phyloP scores from a whole-genome alignment of 2,888 invertebrate species.

The Calameuta pallipes region DNA sequence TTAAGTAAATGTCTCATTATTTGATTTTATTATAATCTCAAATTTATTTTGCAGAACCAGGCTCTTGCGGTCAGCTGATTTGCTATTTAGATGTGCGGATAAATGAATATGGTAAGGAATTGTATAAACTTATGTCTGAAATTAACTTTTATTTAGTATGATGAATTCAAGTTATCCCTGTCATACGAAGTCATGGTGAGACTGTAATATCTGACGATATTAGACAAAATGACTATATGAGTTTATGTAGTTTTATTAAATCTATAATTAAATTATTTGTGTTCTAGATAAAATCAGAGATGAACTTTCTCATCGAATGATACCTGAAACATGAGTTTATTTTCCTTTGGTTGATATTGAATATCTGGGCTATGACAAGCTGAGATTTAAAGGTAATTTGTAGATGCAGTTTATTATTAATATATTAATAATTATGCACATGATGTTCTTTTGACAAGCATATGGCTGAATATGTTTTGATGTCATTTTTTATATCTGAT shows the following conservation, averaged over 20 bases:
- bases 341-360: neutral
- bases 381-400: neutral
- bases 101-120: neutral
- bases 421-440: constrained; percentile 6
- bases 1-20: no score
- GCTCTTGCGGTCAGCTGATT: no score
- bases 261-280: neutral
- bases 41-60: no score
- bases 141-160: constrained; percentile 30
- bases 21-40: no score
- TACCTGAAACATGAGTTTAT: neutral
- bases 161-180: constrained; percentile 60
- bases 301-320: neutral
- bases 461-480: constrained; percentile 51
- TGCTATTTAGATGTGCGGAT: neutral
- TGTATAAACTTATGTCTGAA: neutral
- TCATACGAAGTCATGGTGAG: constrained; percentile 56
- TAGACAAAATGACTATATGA: neutral
- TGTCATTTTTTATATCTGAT: constrained; percentile 33
- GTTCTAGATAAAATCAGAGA: neutral
- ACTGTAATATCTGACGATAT: neutral
- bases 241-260: neutral
- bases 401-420: neutral
- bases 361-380: neutral
- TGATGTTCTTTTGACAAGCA: constrained; percentile 58